Evolutionary conservation across 2,888 invertebrate genomes (phyloP).

Genomic region (Gymnoscelis rufifasciata): DNA sequence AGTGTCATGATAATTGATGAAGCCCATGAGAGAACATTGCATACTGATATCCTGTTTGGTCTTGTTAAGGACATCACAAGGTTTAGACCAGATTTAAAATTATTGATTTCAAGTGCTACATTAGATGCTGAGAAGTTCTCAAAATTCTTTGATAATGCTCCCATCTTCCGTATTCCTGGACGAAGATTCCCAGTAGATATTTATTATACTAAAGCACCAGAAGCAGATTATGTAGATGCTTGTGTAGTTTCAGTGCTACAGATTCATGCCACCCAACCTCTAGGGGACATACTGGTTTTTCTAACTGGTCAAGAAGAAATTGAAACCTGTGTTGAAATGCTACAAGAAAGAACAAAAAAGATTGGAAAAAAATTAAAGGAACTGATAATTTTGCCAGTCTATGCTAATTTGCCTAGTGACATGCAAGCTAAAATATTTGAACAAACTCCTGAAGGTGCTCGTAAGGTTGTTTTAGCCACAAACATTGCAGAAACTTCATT

Average conservation of each 20-base stretch:
- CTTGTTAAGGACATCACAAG: conserved; percentile 97
- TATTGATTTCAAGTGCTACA: conserved; percentile 98
- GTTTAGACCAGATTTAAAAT: conserved; percentile 94
- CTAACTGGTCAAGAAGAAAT: conserved; percentile 96
- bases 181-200: conserved; percentile 98
- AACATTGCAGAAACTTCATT: conserved; percentile 99
- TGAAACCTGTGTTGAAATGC: conserved; percentile 92
- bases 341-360: conserved; percentile 93
- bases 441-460: conserved; percentile 96
- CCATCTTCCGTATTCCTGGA: conserved; percentile 98
- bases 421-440: conserved; percentile 99
- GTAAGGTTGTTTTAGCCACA: conserved; percentile 98
- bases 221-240: conserved; percentile 99
- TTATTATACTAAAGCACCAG: conserved; percentile 99
- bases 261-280: conserved; percentile 97
- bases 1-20: conserved; percentile 99
- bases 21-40: conserved; percentile 98
- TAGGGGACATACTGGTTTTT: conserved; percentile 97
- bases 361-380: conserved; percentile 96
- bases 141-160: conserved; percentile 98
- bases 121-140: conserved; percentile 99
- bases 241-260: conserved; percentile 98
- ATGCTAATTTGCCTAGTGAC: conserved; percentile 98
- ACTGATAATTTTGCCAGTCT: conserved; percentile 95
- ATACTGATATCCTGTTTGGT: conserved; percentile 98